Base-by-base conservation (phyloP, 2,113 vertebrate species). In the Dryoscopus gambensis region DNA sequence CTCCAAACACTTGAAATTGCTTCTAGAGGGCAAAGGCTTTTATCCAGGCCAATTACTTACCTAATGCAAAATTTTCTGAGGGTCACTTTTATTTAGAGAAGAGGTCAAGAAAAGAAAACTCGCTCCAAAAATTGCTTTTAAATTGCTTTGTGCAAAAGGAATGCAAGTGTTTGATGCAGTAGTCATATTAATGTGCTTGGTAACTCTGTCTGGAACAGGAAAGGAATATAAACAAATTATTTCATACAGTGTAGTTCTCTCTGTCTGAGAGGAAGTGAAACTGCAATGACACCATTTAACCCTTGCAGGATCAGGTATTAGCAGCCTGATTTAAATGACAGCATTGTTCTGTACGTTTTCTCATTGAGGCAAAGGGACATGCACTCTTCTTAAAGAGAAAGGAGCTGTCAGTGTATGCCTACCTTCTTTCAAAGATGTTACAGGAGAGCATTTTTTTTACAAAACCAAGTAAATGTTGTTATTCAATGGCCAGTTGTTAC, bases 221-320 rank as follows among this genome's bases (percentile, higher is more conserved):
- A 63, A 84, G 77, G 75, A 91, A 70, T 74, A 88, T 80, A 95
- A 95, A 93, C 56, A 92, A 62, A 93, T 95, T 86, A 81, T 84
- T 95, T 95, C 85, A 78, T 81, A 63, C 71, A 46, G 22, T 37
- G 40, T 64, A 37, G 78, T 70, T 94, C 75, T 63, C 76, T 84
- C 60, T 89, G 80, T 80, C 5, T 4, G 35, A 77, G 68, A 86
- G 93, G 95, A 96, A 92, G 76, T 81, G 71, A 88, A 95, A 86
- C 60, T 74, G 80, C 83, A 68, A 1, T 85, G 78, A 71, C 31
- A 40, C 60, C 33, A 13, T 67, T 96, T 94, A 95, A 96, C 90
- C 75, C 85, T 86, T 84, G 25, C 20, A 90, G 20, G 71, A 64
- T 49, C 87, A 88, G 69, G 15, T 75, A 35, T 60, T 74, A 83